Evolutionary conservation across 2,797 vertebrate genomes (phyloP), one percentile per base, ranked within the genome.

Genomic region (Acipenser ruthenus): DNA sequence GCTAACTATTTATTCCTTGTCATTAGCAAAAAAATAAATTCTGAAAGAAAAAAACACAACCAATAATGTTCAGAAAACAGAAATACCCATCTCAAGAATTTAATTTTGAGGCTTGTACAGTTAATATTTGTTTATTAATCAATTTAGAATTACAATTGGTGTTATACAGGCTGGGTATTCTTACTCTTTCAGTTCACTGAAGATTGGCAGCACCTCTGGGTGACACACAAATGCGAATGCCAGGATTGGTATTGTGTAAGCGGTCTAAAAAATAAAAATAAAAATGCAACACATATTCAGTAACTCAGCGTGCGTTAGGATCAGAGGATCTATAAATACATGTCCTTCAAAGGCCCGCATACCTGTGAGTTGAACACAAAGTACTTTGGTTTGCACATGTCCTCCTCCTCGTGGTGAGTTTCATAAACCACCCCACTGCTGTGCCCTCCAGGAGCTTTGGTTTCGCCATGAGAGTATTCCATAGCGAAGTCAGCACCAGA

Each of bases 121-220:
- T 37, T 37, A 37, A 37, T 37, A 37, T 37, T 37, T 37, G 23
- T 37, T 37, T 37, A 37, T 37, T 37, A 37, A 37, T 37, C 23
- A 37, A 37, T 37, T 37, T 37, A 37, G 23, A 37, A 37, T 37
- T 37, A 37, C 4, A 37, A 37, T 37, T 37, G 2, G 23, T 37
- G 23, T 37, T 37, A 37, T 18, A 18, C 15, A 49, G 50, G 47
- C 0, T 10, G 8, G 2, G 23, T 37, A 37, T 1, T 74, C 94
- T 92, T 85, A 99, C 97, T 95, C 91, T 92, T 95, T 98, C 18
- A 99, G 92, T 83, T 99, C 97, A 62, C 94, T 98, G 93, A 98
- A 99, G 88, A 99, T 97, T 47, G 97, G 97, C 75, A 99, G 88
- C 63, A 99, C 93, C 75, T 99, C 97, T 0, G 97, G 97, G 65